These are phyloP conservation scores for Babylonia areolata DNA, from an alignment of 1,140 invertebrate species.

Conservation along the genomic window DNA sequence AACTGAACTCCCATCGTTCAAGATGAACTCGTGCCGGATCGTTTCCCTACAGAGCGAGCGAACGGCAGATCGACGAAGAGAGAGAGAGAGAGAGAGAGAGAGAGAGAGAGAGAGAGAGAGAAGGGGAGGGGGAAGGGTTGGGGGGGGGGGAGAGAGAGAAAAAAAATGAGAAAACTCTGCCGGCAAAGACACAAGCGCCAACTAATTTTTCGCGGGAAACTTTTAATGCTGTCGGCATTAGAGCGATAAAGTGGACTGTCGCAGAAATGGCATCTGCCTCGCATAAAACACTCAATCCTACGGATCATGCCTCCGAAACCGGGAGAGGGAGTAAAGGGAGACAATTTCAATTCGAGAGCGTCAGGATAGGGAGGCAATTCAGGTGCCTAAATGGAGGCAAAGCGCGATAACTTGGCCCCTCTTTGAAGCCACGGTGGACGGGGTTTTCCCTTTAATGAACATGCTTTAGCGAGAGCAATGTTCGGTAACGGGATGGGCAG, in stretches of 20 bases:
- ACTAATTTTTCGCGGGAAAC: conserved; percentile 41
- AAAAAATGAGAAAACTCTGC: conserved; percentile 26
- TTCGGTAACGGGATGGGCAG: neutral
- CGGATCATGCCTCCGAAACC: conserved; percentile 20
- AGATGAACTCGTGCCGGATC: conserved; percentile 16
- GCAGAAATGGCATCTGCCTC: conserved; percentile 35
- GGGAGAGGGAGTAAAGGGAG: conserved; percentile 24
- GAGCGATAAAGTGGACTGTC: conserved; percentile 43
- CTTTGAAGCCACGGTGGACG: conserved; percentile 14
- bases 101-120: conserved; percentile 11
- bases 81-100: neutral
- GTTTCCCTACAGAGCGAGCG: neutral
- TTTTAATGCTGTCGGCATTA: conserved; percentile 41
- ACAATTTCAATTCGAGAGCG: conserved; percentile 35
- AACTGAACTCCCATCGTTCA: neutral
- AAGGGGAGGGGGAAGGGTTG: neutral
- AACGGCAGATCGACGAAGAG: conserved; percentile 6
- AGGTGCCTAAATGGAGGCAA: conserved; percentile 34
- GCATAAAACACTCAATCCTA: conserved; percentile 41
- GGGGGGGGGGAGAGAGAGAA: neutral
- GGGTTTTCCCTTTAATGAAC: conserved; percentile 19
- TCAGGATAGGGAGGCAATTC: conserved; percentile 35
- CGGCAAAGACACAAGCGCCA: conserved; percentile 40
- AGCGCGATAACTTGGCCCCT: conserved; percentile 18
- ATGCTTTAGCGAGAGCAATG: neutral